phyloP scores from a whole-genome alignment of 2,113 vertebrate genomes.

The Brachyhypopomus occidentalis region DNA sequence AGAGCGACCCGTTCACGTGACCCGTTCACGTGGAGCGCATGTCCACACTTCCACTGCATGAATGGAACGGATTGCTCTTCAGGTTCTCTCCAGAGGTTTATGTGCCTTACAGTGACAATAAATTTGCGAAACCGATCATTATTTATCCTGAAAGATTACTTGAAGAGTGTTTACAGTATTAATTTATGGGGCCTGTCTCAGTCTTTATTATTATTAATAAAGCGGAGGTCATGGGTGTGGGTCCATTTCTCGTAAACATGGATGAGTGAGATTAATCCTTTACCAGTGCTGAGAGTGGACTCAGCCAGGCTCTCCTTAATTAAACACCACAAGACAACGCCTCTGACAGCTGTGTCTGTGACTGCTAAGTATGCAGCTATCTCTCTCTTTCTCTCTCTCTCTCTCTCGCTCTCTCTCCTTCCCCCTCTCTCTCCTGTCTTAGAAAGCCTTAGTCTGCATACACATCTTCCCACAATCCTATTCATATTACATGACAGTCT shows the following conservation, averaged over 20 bases:
- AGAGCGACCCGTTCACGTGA: no score
- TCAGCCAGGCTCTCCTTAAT: constrained; percentile 32
- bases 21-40: no score
- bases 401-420: background rate
- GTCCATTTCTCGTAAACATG: background rate
- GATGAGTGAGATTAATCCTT: constrained; percentile 24
- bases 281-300: background rate
- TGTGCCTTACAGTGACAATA: no score
- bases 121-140: no score
- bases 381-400: background rate
- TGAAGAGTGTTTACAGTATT: no score
- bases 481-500: constrained; percentile 12
- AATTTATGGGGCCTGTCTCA: no score
- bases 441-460: constrained; percentile 6
- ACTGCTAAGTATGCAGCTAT: constrained; percentile 34
- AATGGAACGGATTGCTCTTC: no score
- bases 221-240: background rate
- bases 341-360: constrained; percentile 43
- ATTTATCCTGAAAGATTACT: no score
- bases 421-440: background rate
- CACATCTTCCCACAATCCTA: constrained; percentile 10
- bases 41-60: no score
- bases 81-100: no score
- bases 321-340: constrained; percentile 37
- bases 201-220: no score